Evolutionary conservation across 2,797 vertebrate species (phyloP), one percentile per base, ranked within the genome.

Genomic region (Vireo griseus): DNA sequence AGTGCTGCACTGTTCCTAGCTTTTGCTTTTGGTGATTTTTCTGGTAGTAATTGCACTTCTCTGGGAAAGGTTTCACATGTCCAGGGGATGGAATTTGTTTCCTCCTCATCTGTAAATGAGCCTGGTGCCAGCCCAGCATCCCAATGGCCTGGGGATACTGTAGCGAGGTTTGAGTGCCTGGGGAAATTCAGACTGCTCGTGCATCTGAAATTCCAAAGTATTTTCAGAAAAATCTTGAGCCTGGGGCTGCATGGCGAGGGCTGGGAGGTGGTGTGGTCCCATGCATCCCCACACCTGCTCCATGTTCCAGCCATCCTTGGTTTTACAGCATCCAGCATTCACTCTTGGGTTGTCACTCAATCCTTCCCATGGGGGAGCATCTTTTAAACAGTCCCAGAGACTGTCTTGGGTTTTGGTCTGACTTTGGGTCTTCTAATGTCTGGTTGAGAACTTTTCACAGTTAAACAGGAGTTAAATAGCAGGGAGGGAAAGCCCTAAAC

Each of bases 201-300:
- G 18, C 9, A 1, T n/a, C 52, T 42, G 42, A 6, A 58, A 67
- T 94, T 35, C 19, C 35, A 69, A 74, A 62, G 48, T 13, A 31
- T 59, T 81, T 84, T 50, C 31, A 54, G 61, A 51, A 66, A 57
- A 80, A 13, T 1, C 5, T 42, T 2, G 4, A 55, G 17, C 12
- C 26, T 59, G 0, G 0, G 19, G 24, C 5, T 58, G 24, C 0
- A 0, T 3, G 5, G 9, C 20, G 33, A 58, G 17, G 47, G 16
- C 0, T 39, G 52, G 14, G 33, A 51, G 29, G 7, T 26, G 47
- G 3, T 7, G 18, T 52, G 37, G 3, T 37, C 35, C 28, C 35
- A 17, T 0, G 1, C 24, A 31, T 8, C 24, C 15, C 33, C 17
- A 5, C 4, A 4, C 6, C 24, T 71, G 62, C 48, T 68, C 54